Conservation (phyloP, 2,113 vertebrate genomes). For the Sphyrna mokarran region DNA sequence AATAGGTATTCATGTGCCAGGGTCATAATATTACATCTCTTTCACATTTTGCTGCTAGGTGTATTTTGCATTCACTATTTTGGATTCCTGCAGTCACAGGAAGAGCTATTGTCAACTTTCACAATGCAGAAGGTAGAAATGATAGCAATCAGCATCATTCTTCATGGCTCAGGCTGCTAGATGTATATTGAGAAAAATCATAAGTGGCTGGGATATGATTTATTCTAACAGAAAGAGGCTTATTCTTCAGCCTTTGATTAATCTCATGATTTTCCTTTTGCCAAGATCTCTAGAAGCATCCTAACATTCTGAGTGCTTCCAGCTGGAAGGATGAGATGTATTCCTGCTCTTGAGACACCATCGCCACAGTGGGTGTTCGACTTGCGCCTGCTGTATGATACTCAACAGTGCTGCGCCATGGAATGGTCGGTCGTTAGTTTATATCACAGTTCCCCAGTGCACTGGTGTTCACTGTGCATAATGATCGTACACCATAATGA, state of each 20-base stretch:
- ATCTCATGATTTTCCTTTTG: neutral
- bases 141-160: conserved; percentile 19
- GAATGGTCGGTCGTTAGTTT: neutral
- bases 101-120: conserved; percentile 21
- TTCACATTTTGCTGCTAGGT: neutral
- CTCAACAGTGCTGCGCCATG: neutral
- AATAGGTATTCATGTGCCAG: conserved; percentile 17
- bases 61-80: conserved; percentile 16
- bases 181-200: neutral
- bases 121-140: conserved; percentile 16
- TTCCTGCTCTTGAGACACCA: neutral
- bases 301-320: neutral
- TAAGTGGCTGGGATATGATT: neutral
- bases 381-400: neutral
- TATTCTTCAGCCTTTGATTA: neutral
- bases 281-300: neutral
- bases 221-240: neutral
- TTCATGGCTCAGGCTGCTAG: neutral
- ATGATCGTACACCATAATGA: no score
- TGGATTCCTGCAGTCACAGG: conserved; percentile 1
- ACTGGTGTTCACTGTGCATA: neutral
- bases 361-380: neutral
- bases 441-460: neutral
- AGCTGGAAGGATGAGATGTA: neutral
- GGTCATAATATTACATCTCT: conserved; percentile 5